phyloP scores from a whole-genome alignment of 2,113 vertebrate genomes.

The Phylloscopus trochilus region DNA sequence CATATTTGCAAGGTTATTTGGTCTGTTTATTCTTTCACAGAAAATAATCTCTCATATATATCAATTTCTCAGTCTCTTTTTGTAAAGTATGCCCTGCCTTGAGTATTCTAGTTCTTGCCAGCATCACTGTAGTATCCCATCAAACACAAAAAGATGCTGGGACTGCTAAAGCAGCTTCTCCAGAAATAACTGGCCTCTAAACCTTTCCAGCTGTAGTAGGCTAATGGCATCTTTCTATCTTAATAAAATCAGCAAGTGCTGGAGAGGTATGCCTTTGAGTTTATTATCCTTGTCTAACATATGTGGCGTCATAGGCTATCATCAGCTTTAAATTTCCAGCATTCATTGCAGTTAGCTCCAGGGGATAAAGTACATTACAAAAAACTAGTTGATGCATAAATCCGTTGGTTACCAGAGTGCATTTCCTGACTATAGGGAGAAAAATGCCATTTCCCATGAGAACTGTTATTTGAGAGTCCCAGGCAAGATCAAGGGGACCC shows the following conservation, averaged over 20 bases:
- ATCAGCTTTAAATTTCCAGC: not conserved
- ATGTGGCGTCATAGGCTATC: not conserved
- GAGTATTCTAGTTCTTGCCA: not conserved
- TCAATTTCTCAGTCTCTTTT: not conserved
- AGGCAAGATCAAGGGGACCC: not conserved
- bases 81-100: not conserved
- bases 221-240: not conserved
- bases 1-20: not conserved
- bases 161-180: not conserved
- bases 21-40: not conserved
- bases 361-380: not conserved
- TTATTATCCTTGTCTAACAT: not conserved
- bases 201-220: not conserved
- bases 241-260: not conserved
- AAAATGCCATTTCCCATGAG: not conserved
- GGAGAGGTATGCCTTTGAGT: not conserved
- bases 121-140: rapidly evolving
- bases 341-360: not conserved
- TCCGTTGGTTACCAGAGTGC: not conserved
- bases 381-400: not conserved
- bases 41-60: not conserved
- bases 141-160: not conserved
- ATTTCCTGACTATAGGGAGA: not conserved
- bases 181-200: not conserved
- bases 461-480: not conserved